These are phyloP conservation scores for Malacosoma neustria DNA, from an alignment of 2,888 invertebrate species.

Conservation along the genomic window DNA sequence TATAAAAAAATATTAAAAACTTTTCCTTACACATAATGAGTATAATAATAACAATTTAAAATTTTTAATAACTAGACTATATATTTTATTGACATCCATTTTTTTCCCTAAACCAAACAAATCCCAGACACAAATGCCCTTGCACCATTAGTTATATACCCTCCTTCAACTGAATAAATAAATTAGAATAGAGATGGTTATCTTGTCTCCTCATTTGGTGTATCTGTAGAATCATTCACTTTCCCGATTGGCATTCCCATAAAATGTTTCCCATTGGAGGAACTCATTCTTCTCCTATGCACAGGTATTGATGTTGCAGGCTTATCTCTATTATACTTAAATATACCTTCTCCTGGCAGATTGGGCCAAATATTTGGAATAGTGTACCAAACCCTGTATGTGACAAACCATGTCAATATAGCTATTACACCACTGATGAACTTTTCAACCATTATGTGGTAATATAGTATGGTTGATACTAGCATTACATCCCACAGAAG, in stretches of 20 bases:
- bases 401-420: slow-evolving; percentile 91
- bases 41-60: too few species aligned
- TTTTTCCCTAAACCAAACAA: too few species aligned
- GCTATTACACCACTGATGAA: slow-evolving; percentile 91
- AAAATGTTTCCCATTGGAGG: slow-evolving; percentile 76
- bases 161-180: neutral
- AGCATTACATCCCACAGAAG: slow-evolving; percentile 97
- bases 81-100: too few species aligned
- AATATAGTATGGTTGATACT: slow-evolving; percentile 93
- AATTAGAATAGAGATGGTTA: slow-evolving; percentile 15
- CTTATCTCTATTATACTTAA: slow-evolving; percentile 81
- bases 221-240: slow-evolving; percentile 32
- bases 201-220: slow-evolving; percentile 42
- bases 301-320: slow-evolving; percentile 30
- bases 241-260: slow-evolving; percentile 86
- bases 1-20: too few species aligned
- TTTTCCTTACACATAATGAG: too few species aligned
- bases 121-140: too few species aligned
- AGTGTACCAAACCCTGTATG: slow-evolving; percentile 87
- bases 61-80: too few species aligned
- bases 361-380: slow-evolving; percentile 77
- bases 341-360: slow-evolving; percentile 85
- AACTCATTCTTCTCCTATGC: slow-evolving; percentile 58
- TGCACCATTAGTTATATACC: neutral
- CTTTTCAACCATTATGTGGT: slow-evolving; percentile 97